Evolutionary conservation across 2,113 vertebrate species (phyloP).

Genomic region (Ameiurus melas): DNA sequence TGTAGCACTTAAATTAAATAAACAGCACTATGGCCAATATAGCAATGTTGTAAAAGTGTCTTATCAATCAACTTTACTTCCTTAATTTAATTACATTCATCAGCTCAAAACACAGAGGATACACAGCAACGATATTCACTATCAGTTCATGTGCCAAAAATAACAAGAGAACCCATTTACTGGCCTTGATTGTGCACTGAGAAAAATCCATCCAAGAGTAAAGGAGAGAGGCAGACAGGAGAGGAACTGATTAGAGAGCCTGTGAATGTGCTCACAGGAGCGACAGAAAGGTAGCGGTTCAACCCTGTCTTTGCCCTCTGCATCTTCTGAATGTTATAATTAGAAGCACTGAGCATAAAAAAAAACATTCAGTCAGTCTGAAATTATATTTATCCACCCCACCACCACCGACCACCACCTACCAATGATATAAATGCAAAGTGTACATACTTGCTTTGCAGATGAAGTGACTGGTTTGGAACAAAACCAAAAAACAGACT

Average conservation of each 20-base stretch:
- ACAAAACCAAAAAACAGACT: neutral
- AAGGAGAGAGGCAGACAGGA: slow-evolving; percentile 13
- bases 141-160: neutral
- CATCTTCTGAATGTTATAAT: neutral
- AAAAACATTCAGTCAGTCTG: slow-evolving; percentile 5
- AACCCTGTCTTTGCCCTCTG: neutral
- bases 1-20: neutral
- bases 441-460: neutral
- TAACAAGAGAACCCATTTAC: neutral
- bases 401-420: neutral
- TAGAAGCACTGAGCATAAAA: neutral
- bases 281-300: neutral
- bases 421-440: neutral
- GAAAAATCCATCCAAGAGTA: neutral
- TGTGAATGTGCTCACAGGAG: slow-evolving; percentile 22
- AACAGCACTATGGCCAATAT: neutral
- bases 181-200: neutral
- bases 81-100: neutral
- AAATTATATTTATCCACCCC: neutral
- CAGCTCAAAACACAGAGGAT: neutral
- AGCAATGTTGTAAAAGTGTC: neutral
- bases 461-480: neutral
- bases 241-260: slow-evolving; percentile 26
- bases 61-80: neutral
- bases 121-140: neutral